Conservation (phyloP, 2,113 vertebrate species). For the Saccopteryx leptura region DNA sequence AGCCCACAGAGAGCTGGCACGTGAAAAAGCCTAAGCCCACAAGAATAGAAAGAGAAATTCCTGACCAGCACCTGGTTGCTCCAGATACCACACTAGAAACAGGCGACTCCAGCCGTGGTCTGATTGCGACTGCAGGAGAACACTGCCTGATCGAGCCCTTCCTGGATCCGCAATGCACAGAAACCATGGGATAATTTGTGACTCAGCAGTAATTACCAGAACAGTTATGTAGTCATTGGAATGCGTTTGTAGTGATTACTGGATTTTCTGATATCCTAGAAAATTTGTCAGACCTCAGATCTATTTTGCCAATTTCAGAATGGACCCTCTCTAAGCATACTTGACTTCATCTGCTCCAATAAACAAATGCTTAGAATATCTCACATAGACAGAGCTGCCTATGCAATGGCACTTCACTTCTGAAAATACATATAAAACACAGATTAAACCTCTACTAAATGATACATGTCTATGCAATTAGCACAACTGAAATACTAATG, state of each 20-base stretch:
- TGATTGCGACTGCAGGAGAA: neutral
- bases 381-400: conserved; percentile 86
- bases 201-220: conserved; percentile 65
- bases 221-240: conserved; percentile 89
- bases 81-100: neutral
- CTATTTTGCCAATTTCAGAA: conserved; percentile 88
- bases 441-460: conserved; percentile 70
- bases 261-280: conserved; percentile 82
- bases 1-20: neutral
- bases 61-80: neutral
- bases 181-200: neutral
- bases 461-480: conserved; percentile 63
- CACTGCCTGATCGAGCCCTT: neutral
- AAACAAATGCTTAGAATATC: conserved; percentile 88
- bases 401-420: conserved; percentile 85
- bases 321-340: conserved; percentile 87
- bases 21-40: neutral
- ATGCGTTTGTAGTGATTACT: conserved; percentile 85
- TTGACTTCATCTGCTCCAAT: conserved; percentile 85
- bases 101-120: neutral
- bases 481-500: conserved; percentile 66
- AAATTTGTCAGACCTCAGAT: conserved; percentile 87
- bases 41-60: neutral
- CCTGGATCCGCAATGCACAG: conserved; percentile 16
- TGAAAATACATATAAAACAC: conserved; percentile 58